Evolutionary conservation across 1,140 invertebrate species (phyloP).

Genomic region (Drosophila kepulauana): DNA sequence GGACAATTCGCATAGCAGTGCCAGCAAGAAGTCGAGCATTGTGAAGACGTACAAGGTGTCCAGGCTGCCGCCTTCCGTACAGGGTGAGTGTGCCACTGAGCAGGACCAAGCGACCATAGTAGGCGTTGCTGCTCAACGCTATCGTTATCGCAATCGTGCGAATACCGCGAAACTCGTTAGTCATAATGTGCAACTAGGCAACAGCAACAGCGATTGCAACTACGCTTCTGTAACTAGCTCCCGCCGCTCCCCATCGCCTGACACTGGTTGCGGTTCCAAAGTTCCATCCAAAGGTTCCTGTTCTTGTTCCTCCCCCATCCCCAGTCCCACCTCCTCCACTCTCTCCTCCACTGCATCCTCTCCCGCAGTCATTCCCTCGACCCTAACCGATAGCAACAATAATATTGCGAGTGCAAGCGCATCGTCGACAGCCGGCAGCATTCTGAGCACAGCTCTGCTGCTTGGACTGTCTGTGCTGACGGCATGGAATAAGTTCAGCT

Average conservation of each 20-base stretch:
- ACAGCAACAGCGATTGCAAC: neutral
- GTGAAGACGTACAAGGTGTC: slow-evolving; percentile 82
- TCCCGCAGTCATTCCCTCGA: slow-evolving; percentile 1
- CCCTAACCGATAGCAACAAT: slow-evolving; percentile 36
- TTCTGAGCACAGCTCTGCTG: slow-evolving; percentile 72
- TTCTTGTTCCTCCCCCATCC: slow-evolving; percentile 24
- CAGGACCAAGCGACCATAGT: slow-evolving; percentile 10
- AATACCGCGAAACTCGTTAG: slow-evolving; percentile 70
- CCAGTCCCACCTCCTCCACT: slow-evolving; percentile 5
- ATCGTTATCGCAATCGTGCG: slow-evolving; percentile 71
- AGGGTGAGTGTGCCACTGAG: slow-evolving; percentile 67
- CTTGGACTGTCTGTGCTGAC: slow-evolving; percentile 74
- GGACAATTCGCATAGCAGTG: slow-evolving; percentile 84
- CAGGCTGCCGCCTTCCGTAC: slow-evolving; percentile 74
- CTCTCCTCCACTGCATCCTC: slow-evolving; percentile 1
- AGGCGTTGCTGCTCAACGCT: slow-evolving; percentile 14
- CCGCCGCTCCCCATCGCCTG: slow-evolving; percentile 38
- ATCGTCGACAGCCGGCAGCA: slow-evolving; percentile 54
- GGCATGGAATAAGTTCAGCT: slow-evolving; percentile 75
- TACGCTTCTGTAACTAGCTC: slow-evolving; percentile 66
- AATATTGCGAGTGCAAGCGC: neutral
- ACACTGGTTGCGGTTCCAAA: slow-evolving; percentile 65
- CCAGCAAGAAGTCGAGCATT: slow-evolving; percentile 75
- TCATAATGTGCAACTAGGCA: slow-evolving; percentile 70
- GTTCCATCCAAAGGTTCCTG: slow-evolving; percentile 48